Percentiles rank a stretch among this genome's conserved stretches.
Conservation (phyloP, 1,140 invertebrate species). For the Microplitis mediator region DNA sequence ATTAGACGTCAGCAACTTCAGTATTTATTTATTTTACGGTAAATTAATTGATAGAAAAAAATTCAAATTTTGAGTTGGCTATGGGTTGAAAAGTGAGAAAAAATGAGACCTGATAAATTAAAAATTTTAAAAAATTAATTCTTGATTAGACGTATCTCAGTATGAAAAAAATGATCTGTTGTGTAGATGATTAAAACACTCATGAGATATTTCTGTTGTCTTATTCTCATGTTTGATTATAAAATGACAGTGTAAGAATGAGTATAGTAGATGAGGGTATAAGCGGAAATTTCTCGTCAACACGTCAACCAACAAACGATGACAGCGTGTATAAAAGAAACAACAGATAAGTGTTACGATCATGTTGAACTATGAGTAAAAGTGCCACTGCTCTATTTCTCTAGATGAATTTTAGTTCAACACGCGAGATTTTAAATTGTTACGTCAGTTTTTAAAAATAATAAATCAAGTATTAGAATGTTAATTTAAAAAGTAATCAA, state of each 20-base stretch:
- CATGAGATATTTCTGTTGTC: background rate
- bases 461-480: background rate
- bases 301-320: background rate
- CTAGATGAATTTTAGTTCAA: background rate
- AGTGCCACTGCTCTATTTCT: background rate
- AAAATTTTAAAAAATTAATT: too few relatives aligned
- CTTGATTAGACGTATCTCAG: too few relatives aligned
- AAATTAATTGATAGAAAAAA: too few relatives aligned
- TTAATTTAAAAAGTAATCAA: too few relatives aligned
- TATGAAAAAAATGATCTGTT: too few relatives aligned
- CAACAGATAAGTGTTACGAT: background rate
- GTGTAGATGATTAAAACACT: too few relatives aligned
- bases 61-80: too few relatives aligned
- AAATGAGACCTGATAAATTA: too few relatives aligned
- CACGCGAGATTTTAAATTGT: background rate
- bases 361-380: background rate
- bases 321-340: background rate
- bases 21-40: too few relatives aligned
- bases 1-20: too few relatives aligned
- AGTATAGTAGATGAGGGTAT: background rate
- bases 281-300: constrained; percentile 1
- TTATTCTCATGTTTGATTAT: background rate
- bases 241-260: background rate
- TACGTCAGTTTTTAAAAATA: background rate
- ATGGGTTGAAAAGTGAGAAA: too few relatives aligned